Conservation (phyloP, 2,888 invertebrate genomes). For the Actias luna region DNA sequence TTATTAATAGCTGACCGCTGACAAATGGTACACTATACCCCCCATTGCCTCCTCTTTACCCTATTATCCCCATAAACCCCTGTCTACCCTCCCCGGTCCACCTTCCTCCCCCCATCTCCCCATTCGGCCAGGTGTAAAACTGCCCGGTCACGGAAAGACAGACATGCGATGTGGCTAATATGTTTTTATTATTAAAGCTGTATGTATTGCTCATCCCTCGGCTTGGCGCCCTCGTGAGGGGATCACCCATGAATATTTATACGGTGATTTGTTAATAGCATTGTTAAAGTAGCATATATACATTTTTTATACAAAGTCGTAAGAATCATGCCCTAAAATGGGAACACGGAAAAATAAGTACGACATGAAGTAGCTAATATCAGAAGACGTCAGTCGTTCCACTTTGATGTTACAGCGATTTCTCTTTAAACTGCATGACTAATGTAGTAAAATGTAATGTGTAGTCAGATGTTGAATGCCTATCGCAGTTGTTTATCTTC, state of each 20-base stretch:
- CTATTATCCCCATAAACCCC: constrained; percentile 56
- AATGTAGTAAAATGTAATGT: constrained; percentile 45
- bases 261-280: constrained; percentile 71
- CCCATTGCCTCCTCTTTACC: constrained; percentile 48
- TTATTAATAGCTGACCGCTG: constrained; percentile 78
- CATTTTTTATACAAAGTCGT: constrained; percentile 14
- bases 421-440: constrained; percentile 27
- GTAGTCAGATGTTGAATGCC: constrained; percentile 47
- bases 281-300: constrained; percentile 26
- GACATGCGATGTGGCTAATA: constrained; percentile 80
- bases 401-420: constrained; percentile 14
- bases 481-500: constrained; percentile 39
- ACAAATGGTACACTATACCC: constrained; percentile 68
- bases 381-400: constrained; percentile 4
- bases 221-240: constrained; percentile 44
- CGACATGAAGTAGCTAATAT: background rate
- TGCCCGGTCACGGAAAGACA: constrained; percentile 78
- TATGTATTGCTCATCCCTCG: constrained; percentile 66
- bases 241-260: constrained; percentile 75
- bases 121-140: constrained; percentile 77
- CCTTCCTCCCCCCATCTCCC: constrained; percentile 53
- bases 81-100: constrained; percentile 45
- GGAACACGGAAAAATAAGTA: background rate
- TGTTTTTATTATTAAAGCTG: constrained; percentile 78
- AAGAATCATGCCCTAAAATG: background rate